Evolutionary conservation across 2,797 vertebrate genomes (phyloP).

Genomic region (Acanthiza pusilla): DNA sequence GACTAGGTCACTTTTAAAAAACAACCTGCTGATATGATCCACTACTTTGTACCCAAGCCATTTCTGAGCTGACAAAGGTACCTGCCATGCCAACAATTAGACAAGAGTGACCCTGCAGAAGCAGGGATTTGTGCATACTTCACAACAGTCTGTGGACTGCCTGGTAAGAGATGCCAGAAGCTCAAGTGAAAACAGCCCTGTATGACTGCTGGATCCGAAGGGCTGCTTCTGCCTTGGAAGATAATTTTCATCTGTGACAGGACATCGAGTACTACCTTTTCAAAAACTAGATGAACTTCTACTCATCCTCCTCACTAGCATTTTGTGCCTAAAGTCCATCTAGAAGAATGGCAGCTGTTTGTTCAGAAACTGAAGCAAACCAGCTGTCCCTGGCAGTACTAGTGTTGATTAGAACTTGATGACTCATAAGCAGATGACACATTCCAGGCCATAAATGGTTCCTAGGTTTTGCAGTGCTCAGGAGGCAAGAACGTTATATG

Average conservation of each 20-base stretch:
- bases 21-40: not conserved
- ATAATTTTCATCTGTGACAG: not conserved
- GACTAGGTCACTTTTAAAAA: not conserved
- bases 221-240: not conserved
- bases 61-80: not conserved
- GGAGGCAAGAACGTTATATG: not conserved
- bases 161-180: not conserved
- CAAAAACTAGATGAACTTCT: not conserved
- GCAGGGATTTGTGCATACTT: not conserved
- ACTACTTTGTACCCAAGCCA: not conserved
- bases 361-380: not conserved
- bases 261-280: not conserved
- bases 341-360: not conserved
- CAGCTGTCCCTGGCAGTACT: not conserved
- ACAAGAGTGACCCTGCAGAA: not conserved
- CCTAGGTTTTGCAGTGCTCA: not conserved
- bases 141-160: fast-evolving
- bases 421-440: constrained; percentile 45
- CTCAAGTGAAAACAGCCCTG: not conserved
- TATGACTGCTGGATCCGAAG: not conserved
- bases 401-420: not conserved
- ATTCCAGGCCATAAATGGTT: constrained; percentile 47
- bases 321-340: not conserved
- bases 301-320: not conserved
- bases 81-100: not conserved